A percentile compares a stretch with the other conserved stretches of the same genome.
Evolutionary conservation across 2,113 vertebrate species (phyloP).

Genomic region (Isichthys henryi): DNA sequence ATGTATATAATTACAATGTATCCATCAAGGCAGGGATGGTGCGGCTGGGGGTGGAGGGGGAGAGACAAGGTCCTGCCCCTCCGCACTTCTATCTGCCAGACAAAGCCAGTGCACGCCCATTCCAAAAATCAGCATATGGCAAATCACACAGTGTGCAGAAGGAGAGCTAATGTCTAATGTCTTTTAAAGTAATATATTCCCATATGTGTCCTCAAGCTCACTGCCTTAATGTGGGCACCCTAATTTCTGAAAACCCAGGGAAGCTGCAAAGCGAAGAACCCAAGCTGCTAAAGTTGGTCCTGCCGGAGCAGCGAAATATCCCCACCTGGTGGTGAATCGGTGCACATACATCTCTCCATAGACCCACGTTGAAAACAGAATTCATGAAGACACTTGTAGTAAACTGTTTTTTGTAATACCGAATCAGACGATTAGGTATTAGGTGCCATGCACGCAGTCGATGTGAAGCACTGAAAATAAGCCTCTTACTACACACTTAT

Average conservation of each 20-base stretch:
- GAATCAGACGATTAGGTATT: neutral
- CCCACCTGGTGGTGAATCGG: constrained; percentile 41
- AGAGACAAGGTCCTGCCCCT: neutral
- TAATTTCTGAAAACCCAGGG: neutral
- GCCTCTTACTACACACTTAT: neutral
- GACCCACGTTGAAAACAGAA: neutral
- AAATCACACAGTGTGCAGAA: neutral
- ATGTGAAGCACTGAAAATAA: neutral
- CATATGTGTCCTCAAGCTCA: neutral
- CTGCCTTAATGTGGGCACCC: neutral
- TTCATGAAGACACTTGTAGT: neutral
- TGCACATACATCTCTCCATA: constrained; percentile 28
- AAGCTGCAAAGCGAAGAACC: neutral
- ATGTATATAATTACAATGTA: neutral
- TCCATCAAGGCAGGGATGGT: neutral
- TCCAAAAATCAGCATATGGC: neutral
- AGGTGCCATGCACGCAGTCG: neutral
- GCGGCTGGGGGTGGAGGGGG: neutral
- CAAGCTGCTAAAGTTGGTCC: neutral
- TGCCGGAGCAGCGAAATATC: constrained; percentile 23
- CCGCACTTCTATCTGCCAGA: constrained; percentile 6
- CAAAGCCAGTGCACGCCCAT: neutral
- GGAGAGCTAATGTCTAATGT: neutral
- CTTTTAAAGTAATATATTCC: neutral
- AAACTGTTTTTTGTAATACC: neutral